phyloP scores from a whole-genome alignment of 1,140 invertebrate genomes.

The Pissodes strobi region DNA sequence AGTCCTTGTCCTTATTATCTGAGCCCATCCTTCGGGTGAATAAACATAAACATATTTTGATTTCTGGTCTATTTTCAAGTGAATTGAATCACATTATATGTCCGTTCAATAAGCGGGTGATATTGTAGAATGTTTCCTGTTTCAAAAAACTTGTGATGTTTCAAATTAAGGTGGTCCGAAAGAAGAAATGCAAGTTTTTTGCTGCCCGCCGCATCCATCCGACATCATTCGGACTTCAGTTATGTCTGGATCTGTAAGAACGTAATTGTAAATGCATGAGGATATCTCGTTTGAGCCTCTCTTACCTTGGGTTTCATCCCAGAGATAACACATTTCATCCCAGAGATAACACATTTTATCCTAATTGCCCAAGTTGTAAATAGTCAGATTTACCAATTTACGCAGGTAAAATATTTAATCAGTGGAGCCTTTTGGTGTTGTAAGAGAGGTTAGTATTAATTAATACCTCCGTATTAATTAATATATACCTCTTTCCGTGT shows the following conservation, averaged over 20 bases:
- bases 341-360: no score
- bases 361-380: constrained; percentile 38
- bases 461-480: no score
- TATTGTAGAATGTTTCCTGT: constrained; percentile 4
- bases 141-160: constrained; percentile 31
- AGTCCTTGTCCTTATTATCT: constrained; percentile 20
- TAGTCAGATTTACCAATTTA: constrained; percentile 58
- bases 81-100: no score
- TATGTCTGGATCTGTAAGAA: constrained; percentile 33
- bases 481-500: constrained; percentile 29
- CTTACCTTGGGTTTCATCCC: constrained; percentile 36
- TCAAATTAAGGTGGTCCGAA: constrained; percentile 37
- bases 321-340: constrained; percentile 22
- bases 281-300: constrained; percentile 54
- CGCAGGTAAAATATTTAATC: constrained; percentile 54
- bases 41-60: constrained; percentile 50
- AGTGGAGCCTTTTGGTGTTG: constrained; percentile 47
- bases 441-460: constrained; percentile 50
- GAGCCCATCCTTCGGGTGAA: constrained; percentile 41
- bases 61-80: no score
- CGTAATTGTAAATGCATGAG: constrained; percentile 50
- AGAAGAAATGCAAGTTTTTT: constrained; percentile 55
- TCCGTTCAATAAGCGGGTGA: no score
- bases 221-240: constrained; percentile 47
- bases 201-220: constrained; percentile 55